A percentile compares a stretch with the other conserved stretches of the same genome.
Conservation (phyloP, 2,113 vertebrate species). For the Propithecus coquereli region DNA sequence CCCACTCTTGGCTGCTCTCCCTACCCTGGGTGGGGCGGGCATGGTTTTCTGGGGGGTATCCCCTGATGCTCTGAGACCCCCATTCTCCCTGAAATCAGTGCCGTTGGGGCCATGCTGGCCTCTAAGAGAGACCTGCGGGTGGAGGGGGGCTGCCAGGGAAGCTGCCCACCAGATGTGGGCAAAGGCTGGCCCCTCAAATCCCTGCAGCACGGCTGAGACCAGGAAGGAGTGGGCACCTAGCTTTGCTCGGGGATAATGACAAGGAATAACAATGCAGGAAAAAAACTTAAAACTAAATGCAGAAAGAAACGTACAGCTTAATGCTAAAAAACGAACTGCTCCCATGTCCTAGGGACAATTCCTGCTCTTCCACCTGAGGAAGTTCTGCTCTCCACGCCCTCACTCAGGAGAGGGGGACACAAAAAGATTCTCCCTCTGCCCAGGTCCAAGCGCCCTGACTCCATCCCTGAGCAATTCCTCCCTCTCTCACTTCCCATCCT, state of each 20-base stretch:
- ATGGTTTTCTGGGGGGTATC: rapidly evolving
- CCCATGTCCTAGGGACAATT: rapidly evolving
- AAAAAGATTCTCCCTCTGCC: not conserved
- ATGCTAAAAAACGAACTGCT: not conserved
- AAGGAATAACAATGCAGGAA: not conserved
- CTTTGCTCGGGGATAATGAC: not conserved
- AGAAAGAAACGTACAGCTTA: not conserved
- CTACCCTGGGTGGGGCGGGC: rapidly evolving
- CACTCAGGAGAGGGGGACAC: not conserved
- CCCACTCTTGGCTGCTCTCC: rapidly evolving
- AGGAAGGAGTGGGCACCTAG: not conserved
- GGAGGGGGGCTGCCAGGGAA: not conserved
- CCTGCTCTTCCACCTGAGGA: not conserved
- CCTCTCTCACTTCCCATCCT: not conserved
- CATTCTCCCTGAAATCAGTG: not conserved
- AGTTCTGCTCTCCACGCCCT: not conserved
- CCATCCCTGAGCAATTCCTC: not conserved
- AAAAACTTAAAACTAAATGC: not conserved
- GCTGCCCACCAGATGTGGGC: no score
- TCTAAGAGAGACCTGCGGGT: not conserved
- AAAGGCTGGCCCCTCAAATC: not conserved
- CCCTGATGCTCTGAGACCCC: not conserved
- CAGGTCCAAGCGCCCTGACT: not conserved
- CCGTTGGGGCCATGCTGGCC: not conserved
- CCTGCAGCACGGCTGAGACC: rapidly evolving